A percentile compares a stretch with the other conserved stretches of the same genome.
Evolutionary conservation across 2,888 invertebrate species (phyloP).

Genomic region (Anthrax anthrax): DNA sequence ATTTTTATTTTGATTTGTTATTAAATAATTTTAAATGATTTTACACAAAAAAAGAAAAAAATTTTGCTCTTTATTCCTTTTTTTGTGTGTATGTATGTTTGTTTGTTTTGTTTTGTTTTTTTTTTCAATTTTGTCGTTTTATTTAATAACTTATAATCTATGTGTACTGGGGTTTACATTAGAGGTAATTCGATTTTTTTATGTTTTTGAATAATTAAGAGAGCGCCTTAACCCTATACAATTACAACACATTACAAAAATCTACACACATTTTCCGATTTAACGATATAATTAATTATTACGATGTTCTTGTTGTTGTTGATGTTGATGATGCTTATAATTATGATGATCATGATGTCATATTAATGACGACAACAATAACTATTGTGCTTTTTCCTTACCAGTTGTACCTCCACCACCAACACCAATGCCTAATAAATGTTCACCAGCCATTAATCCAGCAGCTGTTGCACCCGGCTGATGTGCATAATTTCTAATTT

Average conservation of each 20-base stretch:
- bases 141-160: not conserved
- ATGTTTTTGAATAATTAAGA: not conserved
- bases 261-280: no score
- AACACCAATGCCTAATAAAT: constrained; percentile 40
- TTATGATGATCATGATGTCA: not conserved
- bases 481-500: constrained; percentile 91
- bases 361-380: not conserved
- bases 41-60: no score
- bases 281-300: no score
- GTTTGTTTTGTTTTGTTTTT: not conserved
- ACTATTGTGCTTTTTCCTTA: constrained; percentile 6
- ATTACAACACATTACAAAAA: no score
- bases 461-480: constrained; percentile 63
- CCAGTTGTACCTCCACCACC: constrained; percentile 25
- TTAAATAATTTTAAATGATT: no score
- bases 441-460: constrained; percentile 53
- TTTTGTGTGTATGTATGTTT: not conserved
- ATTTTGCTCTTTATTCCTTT: not conserved
- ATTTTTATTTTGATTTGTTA: not conserved
- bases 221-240: not conserved
- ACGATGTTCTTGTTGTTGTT: no score
- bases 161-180: not conserved
- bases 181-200: not conserved
- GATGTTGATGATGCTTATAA: no score
- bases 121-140: not conserved